phyloP scores from a whole-genome alignment of 2,113 vertebrate genomes.

The Oostethus manadensis region DNA sequence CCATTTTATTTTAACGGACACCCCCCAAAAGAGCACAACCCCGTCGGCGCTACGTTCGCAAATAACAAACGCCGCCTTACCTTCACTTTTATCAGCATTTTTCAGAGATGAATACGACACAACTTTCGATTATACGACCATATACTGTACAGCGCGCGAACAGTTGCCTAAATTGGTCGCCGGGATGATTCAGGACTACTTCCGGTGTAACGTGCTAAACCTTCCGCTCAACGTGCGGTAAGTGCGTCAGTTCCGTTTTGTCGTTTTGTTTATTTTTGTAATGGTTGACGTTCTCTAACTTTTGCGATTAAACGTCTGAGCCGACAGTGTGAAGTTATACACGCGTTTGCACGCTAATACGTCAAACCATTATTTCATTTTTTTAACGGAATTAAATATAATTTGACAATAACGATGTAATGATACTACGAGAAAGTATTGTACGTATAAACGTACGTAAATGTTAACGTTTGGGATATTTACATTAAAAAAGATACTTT shows the following conservation, averaged over 20 bases:
- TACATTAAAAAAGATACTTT: no score
- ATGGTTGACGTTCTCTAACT: no score
- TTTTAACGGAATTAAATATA: no score
- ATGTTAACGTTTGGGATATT: no score
- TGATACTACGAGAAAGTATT: no score
- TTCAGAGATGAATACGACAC: conserved; percentile 25
- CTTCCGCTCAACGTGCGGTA: not conserved
- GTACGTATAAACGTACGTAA: no score
- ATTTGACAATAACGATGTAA: no score
- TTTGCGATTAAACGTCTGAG: no score
- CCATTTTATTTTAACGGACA: conserved; percentile 13
- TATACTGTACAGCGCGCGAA: conserved; percentile 6
- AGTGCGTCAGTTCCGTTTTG: not conserved
- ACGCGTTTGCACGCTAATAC: no score
- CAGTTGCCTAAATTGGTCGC: conserved; percentile 17
- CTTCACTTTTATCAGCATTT: conserved; percentile 78
- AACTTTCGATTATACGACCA: not conserved
- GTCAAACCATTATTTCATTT: no score
- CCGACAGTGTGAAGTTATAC: no score
- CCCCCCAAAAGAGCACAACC: not conserved
- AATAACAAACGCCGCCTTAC: conserved; percentile 32
- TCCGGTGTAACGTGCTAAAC: conserved; percentile 55
- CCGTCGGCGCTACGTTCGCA: not conserved
- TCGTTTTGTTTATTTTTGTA: not conserved
- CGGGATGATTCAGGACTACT: conserved; percentile 33